Percentiles rank a stretch among this genome's conserved stretches.
Conservation (phyloP, 2,113 vertebrate genomes). For the Alaudala cheleensis region DNA sequence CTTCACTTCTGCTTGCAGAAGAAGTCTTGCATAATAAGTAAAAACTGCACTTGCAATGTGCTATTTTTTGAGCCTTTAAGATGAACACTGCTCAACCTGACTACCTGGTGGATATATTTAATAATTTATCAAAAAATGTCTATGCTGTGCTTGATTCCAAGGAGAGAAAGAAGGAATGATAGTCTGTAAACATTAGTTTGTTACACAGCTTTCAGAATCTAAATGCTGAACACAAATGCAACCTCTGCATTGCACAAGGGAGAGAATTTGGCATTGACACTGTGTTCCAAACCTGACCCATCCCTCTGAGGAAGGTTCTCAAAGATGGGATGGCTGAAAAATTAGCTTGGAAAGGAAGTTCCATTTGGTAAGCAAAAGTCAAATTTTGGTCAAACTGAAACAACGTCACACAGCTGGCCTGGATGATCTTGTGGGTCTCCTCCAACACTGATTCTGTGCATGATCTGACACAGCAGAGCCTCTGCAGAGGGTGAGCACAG, state of each 20-base stretch:
- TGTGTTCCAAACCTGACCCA: background rate
- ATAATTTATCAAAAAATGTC: constrained; percentile 26
- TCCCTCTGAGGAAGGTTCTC: background rate
- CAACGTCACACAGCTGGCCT: background rate
- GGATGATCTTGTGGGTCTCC: background rate
- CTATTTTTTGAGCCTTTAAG: constrained; percentile 34
- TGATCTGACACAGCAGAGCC: background rate
- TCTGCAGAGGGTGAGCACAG: background rate
- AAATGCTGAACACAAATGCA: background rate
- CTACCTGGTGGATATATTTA: constrained; percentile 44
- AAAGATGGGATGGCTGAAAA: background rate
- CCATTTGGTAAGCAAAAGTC: background rate
- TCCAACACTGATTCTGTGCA: background rate
- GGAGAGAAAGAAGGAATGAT: background rate
- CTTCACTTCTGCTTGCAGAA: constrained; percentile 54
- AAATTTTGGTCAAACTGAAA: background rate
- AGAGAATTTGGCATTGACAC: background rate
- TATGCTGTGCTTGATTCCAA: background rate
- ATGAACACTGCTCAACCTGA: constrained; percentile 20
- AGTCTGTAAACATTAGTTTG: background rate
- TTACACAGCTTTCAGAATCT: background rate
- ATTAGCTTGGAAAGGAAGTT: background rate
- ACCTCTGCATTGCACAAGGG: background rate
- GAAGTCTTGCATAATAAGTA: constrained; percentile 44
- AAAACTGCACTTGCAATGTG: constrained; percentile 13